A percentile compares a stretch with the other conserved stretches of the same genome.
Conservation (phyloP, 2,113 vertebrate species). For the Sander lucioperca region DNA sequence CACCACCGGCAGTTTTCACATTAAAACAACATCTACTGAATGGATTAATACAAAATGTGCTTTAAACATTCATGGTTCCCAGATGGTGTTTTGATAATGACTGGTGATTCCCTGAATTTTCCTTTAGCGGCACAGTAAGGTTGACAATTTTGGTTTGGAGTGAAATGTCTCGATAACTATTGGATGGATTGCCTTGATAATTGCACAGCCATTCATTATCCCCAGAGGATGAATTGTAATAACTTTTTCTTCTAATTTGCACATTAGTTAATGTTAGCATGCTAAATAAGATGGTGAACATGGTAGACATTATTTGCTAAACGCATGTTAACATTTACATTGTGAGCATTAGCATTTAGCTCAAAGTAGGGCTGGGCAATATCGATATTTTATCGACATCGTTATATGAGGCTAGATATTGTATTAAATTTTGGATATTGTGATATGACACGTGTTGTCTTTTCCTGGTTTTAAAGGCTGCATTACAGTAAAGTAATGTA, state of each 20-base stretch:
- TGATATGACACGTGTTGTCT: no score
- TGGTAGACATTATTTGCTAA: not conserved
- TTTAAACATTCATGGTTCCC: not conserved
- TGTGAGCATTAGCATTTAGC: not conserved
- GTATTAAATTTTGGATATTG: no score
- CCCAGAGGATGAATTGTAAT: not conserved
- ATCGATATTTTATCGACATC: no score
- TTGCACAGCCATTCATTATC: not conserved
- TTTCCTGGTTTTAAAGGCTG: no score
- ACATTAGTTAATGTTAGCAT: not conserved
- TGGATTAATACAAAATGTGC: no score
- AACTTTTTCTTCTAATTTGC: not conserved
- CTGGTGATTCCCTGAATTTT: not conserved
- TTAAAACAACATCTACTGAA: not conserved
- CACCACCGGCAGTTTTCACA: not conserved
- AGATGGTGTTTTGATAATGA: not conserved
- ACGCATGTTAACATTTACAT: not conserved
- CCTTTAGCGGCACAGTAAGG: not conserved
- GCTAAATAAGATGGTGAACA: not conserved
- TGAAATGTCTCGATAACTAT: not conserved
- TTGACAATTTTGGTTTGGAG: not conserved
- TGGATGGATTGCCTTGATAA: not conserved
- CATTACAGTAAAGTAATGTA: no score
- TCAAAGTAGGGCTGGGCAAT: not conserved
- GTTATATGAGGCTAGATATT: no score